Evolutionary conservation across 2,888 invertebrate species (phyloP).

Genomic region (Latrodectus hesperus): DNA sequence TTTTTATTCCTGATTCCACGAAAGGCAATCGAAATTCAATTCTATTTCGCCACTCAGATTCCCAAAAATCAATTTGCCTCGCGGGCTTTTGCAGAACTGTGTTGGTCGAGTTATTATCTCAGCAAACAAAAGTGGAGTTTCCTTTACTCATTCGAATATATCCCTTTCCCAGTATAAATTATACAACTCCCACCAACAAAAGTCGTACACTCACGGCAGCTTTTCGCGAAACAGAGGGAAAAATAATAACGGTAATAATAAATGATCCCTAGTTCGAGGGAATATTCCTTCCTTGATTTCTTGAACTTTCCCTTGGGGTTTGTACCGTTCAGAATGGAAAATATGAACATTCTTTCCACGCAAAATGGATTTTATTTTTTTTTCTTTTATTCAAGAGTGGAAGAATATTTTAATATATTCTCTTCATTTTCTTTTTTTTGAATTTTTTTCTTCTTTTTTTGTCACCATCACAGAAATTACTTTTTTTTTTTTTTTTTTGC

Average conservation of each 20-base stretch:
- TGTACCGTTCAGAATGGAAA: too few species aligned
- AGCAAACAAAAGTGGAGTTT: constrained; percentile 47
- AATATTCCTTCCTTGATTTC: too few species aligned
- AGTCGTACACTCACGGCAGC: too few species aligned
- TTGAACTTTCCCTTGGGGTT: too few species aligned
- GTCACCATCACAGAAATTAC: not conserved
- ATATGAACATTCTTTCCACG: too few species aligned
- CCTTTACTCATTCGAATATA: not conserved
- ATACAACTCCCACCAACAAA: too few species aligned
- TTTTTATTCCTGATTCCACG: constrained; percentile 5
- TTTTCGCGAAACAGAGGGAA: too few species aligned
- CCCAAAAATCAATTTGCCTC: constrained; percentile 48
- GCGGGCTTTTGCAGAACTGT: constrained; percentile 10
- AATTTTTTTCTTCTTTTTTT: constrained; percentile 13
- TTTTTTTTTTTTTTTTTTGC: not conserved
- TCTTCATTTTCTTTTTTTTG: constrained; percentile 7
- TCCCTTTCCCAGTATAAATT: too few species aligned
- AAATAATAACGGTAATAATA: too few species aligned
- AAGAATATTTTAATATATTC: constrained; percentile 57
- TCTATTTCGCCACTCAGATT: not conserved
- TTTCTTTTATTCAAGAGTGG: constrained; percentile 6
- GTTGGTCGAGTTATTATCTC: constrained; percentile 34
- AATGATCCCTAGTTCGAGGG: too few species aligned
- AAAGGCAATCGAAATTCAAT: constrained; percentile 29
- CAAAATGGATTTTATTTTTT: too few species aligned